Evolutionary conservation across 2,888 invertebrate genomes (phyloP).

Genomic region (Polydrusus cervinus): DNA sequence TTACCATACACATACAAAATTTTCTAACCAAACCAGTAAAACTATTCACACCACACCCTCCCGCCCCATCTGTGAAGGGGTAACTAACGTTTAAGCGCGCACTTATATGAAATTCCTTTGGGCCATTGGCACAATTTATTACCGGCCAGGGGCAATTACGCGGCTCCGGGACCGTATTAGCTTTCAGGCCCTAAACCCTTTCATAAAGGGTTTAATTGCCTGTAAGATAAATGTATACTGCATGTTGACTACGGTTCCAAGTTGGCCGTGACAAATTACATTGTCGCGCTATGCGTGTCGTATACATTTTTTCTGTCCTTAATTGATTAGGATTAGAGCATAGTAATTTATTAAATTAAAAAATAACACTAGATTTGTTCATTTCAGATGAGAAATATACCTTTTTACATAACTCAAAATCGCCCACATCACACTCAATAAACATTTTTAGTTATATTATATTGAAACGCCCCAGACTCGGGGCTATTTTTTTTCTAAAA

Average conservation of each 20-base stretch:
- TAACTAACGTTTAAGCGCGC: constrained; percentile 55
- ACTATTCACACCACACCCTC: constrained; percentile 18
- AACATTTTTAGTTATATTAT: no score
- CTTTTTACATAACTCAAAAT: no score
- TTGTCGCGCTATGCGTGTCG: constrained; percentile 23
- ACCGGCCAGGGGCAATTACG: constrained; percentile 55
- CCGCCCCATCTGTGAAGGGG: constrained; percentile 31
- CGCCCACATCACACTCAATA: no score
- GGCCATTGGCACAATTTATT: constrained; percentile 71
- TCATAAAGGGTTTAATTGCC: constrained; percentile 55
- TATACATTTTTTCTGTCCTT: constrained; percentile 11
- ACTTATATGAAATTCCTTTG: constrained; percentile 71
- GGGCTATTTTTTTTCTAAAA: no score
- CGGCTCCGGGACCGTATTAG: constrained; percentile 51
- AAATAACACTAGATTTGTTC: not conserved
- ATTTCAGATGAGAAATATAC: no score
- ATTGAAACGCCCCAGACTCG: no score
- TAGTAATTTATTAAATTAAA: constrained; percentile 6
- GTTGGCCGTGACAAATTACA: constrained; percentile 44
- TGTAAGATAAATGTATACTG: constrained; percentile 51
- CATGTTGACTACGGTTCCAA: constrained; percentile 21
- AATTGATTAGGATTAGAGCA: constrained; percentile 2
- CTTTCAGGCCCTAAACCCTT: constrained; percentile 51
- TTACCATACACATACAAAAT: not conserved
- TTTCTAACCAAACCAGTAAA: constrained; percentile 9